Evolutionary conservation across 2,888 invertebrate genomes (phyloP).

Genomic region (Drosophila cognata): DNA sequence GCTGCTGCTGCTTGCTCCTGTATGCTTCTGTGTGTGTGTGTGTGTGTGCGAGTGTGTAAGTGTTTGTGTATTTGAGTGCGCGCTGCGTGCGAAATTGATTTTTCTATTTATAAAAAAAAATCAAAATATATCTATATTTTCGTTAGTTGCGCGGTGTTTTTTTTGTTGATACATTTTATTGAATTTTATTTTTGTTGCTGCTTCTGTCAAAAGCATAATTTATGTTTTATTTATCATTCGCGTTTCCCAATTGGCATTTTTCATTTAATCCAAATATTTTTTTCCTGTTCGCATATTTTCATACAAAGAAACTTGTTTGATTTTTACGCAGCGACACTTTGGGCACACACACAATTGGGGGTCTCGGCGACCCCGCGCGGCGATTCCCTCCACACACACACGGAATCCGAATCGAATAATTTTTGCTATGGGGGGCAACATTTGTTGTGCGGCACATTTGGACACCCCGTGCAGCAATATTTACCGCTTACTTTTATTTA

Average conservation of each 20-base stretch:
- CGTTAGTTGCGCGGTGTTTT: conserved; percentile 61
- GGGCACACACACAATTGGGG: conserved; percentile 50
- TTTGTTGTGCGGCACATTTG: conserved; percentile 45
- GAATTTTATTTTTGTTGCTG: conserved; percentile 63
- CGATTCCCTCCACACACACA: conserved; percentile 9
- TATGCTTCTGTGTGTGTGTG: conserved; percentile 27
- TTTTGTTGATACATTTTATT: conserved; percentile 25
- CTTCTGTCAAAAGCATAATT: conserved; percentile 72
- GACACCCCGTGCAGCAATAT: conserved; percentile 36
- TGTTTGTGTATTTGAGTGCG: conserved; percentile 55
- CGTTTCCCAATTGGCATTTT: conserved; percentile 47
- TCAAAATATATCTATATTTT: conserved; percentile 77
- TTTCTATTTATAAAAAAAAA: conserved; percentile 81
- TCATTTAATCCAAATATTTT: conserved; percentile 27
- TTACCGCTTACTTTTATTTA: conserved; percentile 69
- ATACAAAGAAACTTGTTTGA: conserved; percentile 80
- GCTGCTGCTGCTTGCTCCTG: conserved; percentile 41
- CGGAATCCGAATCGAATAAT: conserved; percentile 17
- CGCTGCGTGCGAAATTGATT: conserved; percentile 80
- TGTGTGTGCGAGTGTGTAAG: conserved; percentile 27
- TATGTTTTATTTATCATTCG: conserved; percentile 76
- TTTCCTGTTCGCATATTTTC: conserved; percentile 29
- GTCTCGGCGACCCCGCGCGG: conserved; percentile 9
- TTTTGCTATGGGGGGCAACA: conserved; percentile 20
- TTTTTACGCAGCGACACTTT: conserved; percentile 69